phyloP scores from a whole-genome alignment of 2,888 invertebrate genomes.

The Apomyelois bistriatella region DNA sequence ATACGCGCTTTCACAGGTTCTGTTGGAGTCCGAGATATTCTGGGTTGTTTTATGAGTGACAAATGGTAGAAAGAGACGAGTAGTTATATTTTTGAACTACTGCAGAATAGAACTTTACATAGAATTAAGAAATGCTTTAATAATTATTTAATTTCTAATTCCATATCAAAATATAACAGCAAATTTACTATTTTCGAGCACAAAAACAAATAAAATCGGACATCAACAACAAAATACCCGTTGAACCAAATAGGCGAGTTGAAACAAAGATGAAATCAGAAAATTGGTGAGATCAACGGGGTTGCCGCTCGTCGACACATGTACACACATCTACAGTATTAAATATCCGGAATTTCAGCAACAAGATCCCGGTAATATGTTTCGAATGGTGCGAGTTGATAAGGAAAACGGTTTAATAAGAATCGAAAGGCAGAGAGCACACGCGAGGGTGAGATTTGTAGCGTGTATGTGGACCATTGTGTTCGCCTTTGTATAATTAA shows the following conservation, averaged over 20 bases:
- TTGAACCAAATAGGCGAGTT: not conserved
- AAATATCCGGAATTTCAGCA: constrained; percentile 58
- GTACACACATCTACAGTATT: constrained; percentile 37
- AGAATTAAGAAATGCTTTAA: too few relatives aligned
- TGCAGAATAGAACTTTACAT: too few relatives aligned
- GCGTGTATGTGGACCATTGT: not conserved
- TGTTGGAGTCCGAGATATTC: too few relatives aligned
- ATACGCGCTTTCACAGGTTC: too few relatives aligned
- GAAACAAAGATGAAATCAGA: constrained; percentile 34
- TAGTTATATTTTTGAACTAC: too few relatives aligned
- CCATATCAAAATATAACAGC: too few relatives aligned
- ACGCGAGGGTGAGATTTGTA: not conserved
- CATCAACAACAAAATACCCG: not conserved
- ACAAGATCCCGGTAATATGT: constrained; percentile 63
- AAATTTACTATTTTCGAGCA: too few relatives aligned
- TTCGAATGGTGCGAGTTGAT: constrained; percentile 70
- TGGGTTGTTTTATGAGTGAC: too few relatives aligned
- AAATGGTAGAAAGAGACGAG: too few relatives aligned
- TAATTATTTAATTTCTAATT: too few relatives aligned
- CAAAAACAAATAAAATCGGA: not conserved
- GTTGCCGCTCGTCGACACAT: constrained; percentile 42
- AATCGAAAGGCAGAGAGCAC: constrained; percentile 32
- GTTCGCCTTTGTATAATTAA: not conserved
- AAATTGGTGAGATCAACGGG: constrained; percentile 43
- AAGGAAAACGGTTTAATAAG: constrained; percentile 77